phyloP scores from a whole-genome alignment of 2,797 vertebrate species.

The Pristis pectinata region DNA sequence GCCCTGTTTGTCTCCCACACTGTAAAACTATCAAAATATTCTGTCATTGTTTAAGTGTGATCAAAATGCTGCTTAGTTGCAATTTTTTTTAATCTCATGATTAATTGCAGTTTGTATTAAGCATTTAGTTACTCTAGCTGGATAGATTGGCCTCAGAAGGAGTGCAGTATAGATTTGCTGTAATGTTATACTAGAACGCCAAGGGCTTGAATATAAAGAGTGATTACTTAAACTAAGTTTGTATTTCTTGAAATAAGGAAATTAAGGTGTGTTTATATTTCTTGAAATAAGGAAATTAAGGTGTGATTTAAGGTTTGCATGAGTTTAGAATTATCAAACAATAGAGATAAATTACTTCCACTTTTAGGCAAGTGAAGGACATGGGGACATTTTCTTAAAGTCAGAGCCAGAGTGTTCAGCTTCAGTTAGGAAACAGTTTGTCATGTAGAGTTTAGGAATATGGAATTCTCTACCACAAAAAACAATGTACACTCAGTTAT shows the following conservation, averaged over 20 bases:
- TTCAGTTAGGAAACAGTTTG: background rate
- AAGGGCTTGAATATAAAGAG: background rate
- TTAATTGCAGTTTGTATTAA: too few species aligned
- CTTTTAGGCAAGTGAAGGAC: background rate
- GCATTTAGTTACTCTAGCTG: too few species aligned
- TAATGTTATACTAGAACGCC: background rate
- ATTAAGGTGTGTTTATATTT: too few species aligned
- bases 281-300: background rate
- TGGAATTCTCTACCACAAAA: background rate
- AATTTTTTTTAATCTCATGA: too few species aligned
- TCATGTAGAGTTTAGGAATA: background rate
- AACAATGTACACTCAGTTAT: background rate
- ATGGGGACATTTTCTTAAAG: background rate
- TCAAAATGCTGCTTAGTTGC: too few species aligned
- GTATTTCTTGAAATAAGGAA: background rate
- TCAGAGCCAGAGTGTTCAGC: background rate
- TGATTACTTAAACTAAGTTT: background rate
- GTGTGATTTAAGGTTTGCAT: background rate
- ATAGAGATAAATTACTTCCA: background rate
- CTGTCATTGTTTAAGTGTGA: too few species aligned
- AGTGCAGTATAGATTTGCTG: background rate
- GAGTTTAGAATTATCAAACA: background rate
- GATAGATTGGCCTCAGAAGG: background rate
- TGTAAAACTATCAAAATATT: too few species aligned
- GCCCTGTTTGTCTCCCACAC: too few species aligned